Base-by-base conservation (phyloP, 2,113 vertebrate species). In the Erythrolamprus reginae region DNA sequence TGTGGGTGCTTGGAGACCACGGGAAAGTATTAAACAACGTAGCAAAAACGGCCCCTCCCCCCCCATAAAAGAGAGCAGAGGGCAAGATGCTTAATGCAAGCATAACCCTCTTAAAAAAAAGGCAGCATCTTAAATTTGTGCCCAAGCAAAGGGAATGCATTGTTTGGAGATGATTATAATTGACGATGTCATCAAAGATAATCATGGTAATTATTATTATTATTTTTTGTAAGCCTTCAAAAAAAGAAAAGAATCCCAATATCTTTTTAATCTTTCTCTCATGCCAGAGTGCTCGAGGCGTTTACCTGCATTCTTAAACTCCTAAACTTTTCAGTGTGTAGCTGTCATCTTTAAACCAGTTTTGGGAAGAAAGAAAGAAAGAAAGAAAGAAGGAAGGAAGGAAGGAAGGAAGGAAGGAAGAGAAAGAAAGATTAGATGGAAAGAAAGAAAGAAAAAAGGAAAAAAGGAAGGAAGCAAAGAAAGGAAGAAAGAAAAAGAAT, bases 161-260 rank as follows among this genome's bases (percentile, higher is more conserved):
- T 96, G 93, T 96, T 95, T 96, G 96, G 92, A 93, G 87, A 92
- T 96, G 93, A 96, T 96, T 96, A 95, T 95, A 96, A 96, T 96
- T 96, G 94, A 96, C 95, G 92, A 94, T 91, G 93, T 95, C 92
- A 28, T 96, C 95, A 96, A 58, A 95, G 84, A 94, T 95, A 94
- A 96, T 95, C 90, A 96, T 97, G 92, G 96, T 96, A 93, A 91
- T 91, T 91, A 91, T 77, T 53, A 65, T 33, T 15, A 65, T 65
- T 61, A 23, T 56, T 77, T 88, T 97, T 96, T 95, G 94, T 94
- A 93, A 94, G 92, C 88, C 90, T 95, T 95, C 93, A 42, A 42
- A n/a, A n/a, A 38, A 33, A 86, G n/a, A 94, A 93, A 92, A 92
- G 90, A 94, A 93, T 95, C 91, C 91, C 94, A 55, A 92, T 95